Evolutionary conservation across 2,888 invertebrate genomes (phyloP), one percentile per base, ranked within the genome.

Genomic region (Leptopilina drosophilae): DNA sequence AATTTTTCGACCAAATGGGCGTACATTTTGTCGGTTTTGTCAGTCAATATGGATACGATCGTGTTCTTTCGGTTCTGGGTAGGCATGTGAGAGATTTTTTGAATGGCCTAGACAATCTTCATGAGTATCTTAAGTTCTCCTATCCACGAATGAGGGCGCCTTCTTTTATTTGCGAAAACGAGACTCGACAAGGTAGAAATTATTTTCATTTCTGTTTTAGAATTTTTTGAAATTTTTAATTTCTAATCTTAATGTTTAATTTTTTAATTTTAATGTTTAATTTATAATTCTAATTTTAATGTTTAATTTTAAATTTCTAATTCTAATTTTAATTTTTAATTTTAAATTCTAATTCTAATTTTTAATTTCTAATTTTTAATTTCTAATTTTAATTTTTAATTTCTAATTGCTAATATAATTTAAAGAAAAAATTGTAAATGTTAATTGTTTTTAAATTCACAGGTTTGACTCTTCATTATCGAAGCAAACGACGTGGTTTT

Each of bases 101-200:
- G 3, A 99, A 98, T 90, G 98, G 97, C 0, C 93, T 99, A 86
- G 99, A 99, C 92, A 99, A 99, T 93, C 93, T 99, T 40, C 99
- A 99, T 91, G 99, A 99, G 91, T 99, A 99, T 91, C 93, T 99
- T 69, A 97, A 98, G 92, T 98, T 98, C 93, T 98, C 98, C 77
- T 98, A 98, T 90, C 98, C 98, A 0, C 94, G 96, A 86, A 95
- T 95, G 95, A 93, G 96, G 84, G 98, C 99, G 0, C 99, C 99
- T 0, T 98, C 98, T 77, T 99, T 99, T 91, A 98, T 98, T 87
- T 98, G 98, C 89, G 98, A 98, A 92, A 97, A 98, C 89, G 99
- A 99, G 92, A 97, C 97, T 0, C 94, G 96, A 78, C 96, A 97
- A 88, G 91, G 91, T 91, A 81, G n/a, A n/a, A 84, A 69, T 42